Evolutionary conservation across 2,113 vertebrate genomes (phyloP), one percentile per base, ranked within the genome.

Genomic region (Agapornis roseicollis): DNA sequence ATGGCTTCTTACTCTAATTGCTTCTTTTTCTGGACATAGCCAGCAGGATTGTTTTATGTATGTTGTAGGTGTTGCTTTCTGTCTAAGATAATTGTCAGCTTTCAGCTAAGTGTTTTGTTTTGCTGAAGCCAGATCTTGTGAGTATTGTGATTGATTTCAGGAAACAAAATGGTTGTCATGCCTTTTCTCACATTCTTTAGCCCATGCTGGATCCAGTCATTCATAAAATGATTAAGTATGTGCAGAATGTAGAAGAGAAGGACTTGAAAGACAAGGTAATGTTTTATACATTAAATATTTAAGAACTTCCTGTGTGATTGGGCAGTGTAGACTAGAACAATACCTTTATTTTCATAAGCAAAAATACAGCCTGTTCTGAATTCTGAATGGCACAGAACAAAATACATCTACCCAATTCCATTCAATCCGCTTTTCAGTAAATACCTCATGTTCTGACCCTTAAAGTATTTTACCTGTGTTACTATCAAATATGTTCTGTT

Each of bases 211-310:
- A 99, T 97, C 99, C 99, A 29, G 98, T 99, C 85, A 99, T 99
- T 96, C 99, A 99, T 93, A 99, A 99, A 96, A 99, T 99, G 97
- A 99, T 99, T 96, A 99, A 99, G 60, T 99, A 99, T 76, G 99
- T 99, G 56, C 99, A 99, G 97, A 99, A 99, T 61, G 98, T 99
- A 70, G 99, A 99, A 96, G 99, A 99, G 95, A 99, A 99, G 96
- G 99, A 99, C 97, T 98, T 99, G n/a, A 99, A 99, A 97, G 99
- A 99, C 97, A 99, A 99, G 99, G 99, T 99, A 98, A 95, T 79
- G 53, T 58, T 94, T 89, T 50, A 61, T 65, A 28, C 65, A 58
- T 72, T 73, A 93, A 91, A 84, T 84, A 86, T 79, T 80, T 79
- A 80, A 33, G 42, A 91, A 76, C 9, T 76, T 83, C 20, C 42